Conservation (phyloP, 1,140 invertebrate genomes). For the Pseudomyrmex dendroicus region DNA sequence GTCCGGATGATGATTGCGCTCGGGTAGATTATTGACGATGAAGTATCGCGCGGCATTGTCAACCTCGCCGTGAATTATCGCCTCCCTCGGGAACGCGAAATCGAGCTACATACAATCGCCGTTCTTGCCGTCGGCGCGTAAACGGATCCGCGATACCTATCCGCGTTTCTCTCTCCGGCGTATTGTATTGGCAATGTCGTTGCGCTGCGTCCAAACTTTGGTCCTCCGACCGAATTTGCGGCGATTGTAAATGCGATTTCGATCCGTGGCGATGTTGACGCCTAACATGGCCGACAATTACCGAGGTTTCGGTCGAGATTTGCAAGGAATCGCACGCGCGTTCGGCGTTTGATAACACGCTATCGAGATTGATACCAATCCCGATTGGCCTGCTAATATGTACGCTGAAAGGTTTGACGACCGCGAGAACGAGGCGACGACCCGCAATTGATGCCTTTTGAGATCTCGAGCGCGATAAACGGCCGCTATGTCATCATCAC, state of each 20-base stretch:
- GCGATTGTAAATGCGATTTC: conserved; percentile 7
- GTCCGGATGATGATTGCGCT: conserved; percentile 45
- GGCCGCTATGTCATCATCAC: neutral
- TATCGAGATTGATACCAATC: neutral
- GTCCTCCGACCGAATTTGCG: neutral
- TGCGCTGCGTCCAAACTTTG: neutral
- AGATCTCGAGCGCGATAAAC: conserved; percentile 34
- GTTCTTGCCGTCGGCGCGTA: conserved; percentile 29
- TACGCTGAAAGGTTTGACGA: conserved; percentile 17
- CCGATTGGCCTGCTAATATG: conserved; percentile 17
- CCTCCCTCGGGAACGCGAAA: conserved; percentile 13
- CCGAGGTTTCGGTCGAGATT: conserved; percentile 28
- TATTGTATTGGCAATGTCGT: conserved; percentile 1
- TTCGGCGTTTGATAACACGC: neutral
- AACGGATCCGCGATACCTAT: conserved; percentile 37
- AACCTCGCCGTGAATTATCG: conserved; percentile 59
- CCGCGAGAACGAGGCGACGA: conserved; percentile 28
- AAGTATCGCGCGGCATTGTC: conserved; percentile 50
- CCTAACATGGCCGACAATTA: conserved; percentile 23
- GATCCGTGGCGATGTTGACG: conserved; percentile 18
- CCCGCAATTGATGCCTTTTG: conserved; percentile 17
- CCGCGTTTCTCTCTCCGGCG: neutral
- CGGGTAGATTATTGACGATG: conserved; percentile 58
- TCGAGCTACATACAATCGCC: conserved; percentile 37
- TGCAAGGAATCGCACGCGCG: conserved; percentile 5